Base-by-base conservation (phyloP, 2,113 vertebrate species). In the Aepyceros melampus region DNA sequence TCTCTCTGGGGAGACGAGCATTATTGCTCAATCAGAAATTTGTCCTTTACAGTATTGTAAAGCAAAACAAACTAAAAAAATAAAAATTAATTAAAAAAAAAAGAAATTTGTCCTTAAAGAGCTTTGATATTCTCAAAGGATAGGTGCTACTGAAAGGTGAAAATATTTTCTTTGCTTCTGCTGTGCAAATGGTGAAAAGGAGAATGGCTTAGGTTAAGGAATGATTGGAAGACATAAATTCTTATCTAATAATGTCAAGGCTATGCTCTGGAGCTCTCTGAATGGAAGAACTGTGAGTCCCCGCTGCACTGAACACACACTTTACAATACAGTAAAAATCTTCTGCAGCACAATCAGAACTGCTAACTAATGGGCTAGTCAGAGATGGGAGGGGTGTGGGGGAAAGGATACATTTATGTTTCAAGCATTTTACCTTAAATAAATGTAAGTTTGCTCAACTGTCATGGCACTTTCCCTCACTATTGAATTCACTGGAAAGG, bases 81-180 rank as follows among this genome's bases (percentile, higher is more conserved):
- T n/a, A n/a, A n/a, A n/a, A n/a, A n/a, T n/a, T n/a, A n/a, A n/a
- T n/a, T n/a, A n/a, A n/a, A n/a, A n/a, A n/a, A n/a, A n/a, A n/a
- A n/a, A 89, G 62, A 96, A 86, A 78, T 53, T 33, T 83, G 53
- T 45, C 11, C 36, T 87, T 83, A 60, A 96, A 79, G 58, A 91
- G 62, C 6, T 95, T 94, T 67, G 43, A 21, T 51, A 67, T 43
- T 95, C 86, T 96, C 93, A 93, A 95, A 92, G 36, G 43, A 89
- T 78, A 95, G 31, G 19, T 89, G 27, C 71, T 88, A 17, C 82
- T 19, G 12, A 81, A 94, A 96, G 93, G 56, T 64, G 76, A 91
- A 97, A 96, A 76, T 81, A 56, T 51, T 93, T 91, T 92, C 53
- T 82, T 74, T 91, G 83, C 25, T 55, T 95, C n/a, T n/a, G 62